phyloP scores from a whole-genome alignment of 2,888 invertebrate genomes.

The Acrobeloides nanus region DNA sequence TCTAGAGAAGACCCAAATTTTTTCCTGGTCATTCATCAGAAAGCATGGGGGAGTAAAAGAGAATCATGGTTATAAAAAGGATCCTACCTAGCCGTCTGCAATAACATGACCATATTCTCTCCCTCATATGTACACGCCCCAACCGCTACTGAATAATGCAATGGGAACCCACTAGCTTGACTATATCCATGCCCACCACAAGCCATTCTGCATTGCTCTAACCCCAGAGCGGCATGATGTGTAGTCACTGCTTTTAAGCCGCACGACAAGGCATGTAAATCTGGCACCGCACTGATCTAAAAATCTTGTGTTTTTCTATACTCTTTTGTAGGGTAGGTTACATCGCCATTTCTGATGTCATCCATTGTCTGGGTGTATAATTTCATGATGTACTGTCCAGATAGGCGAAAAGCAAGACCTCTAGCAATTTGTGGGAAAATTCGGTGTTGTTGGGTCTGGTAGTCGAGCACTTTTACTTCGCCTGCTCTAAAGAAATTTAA shows the following conservation, averaged over 20 bases:
- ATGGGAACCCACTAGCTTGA: constrained; percentile 65
- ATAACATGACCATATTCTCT: constrained; percentile 83
- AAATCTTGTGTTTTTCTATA: too few relatives aligned
- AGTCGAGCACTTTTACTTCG: constrained; percentile 85
- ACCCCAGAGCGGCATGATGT: constrained; percentile 59
- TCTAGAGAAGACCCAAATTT: too few relatives aligned
- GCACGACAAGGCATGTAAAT: constrained; percentile 83
- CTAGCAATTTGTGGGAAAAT: constrained; percentile 68
- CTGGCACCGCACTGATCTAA: constrained; percentile 46
- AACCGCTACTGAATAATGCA: constrained; percentile 67
- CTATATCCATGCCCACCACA: constrained; percentile 90
- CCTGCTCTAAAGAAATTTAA: constrained; percentile 66
- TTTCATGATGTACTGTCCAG: constrained; percentile 48
- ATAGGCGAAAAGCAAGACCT: constrained; percentile 71
- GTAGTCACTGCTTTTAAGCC: constrained; percentile 83
- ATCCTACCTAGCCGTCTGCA: constrained; percentile 70
- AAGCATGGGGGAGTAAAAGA: too few relatives aligned
- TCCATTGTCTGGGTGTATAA: constrained; percentile 29
- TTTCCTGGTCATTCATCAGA: too few relatives aligned
- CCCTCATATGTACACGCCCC: constrained; percentile 71
- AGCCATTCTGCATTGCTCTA: constrained; percentile 78
- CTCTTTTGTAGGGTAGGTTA: too few relatives aligned
- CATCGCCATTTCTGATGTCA: constrained; percentile 59
- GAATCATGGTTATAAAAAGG: too few relatives aligned
- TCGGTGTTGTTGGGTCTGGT: constrained; percentile 86